Base-by-base conservation (phyloP, 2,797 vertebrate species). In the Vireo griseus region DNA sequence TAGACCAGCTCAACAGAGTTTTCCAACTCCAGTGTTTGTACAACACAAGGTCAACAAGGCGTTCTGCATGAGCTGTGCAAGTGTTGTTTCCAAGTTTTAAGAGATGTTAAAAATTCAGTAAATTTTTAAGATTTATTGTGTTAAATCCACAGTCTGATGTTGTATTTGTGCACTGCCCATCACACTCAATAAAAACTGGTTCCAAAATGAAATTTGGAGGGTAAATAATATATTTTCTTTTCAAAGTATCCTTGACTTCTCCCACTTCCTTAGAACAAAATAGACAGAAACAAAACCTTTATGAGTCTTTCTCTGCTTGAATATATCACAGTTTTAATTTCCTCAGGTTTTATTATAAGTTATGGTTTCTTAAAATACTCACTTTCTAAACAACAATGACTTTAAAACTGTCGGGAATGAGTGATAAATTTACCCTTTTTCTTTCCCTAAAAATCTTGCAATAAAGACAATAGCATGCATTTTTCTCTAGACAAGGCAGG, bases 31-130 rank as follows among this genome's bases (percentile, higher is more conserved):
- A 95, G 63, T 94, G 66, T 94, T 97, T 95, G 66, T 57, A 78
- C 54, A 93, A 91, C 88, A 66, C 81, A 94, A 94, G 93, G 91
- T 94, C 96, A 96, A 90, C 65, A 71, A 87, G 22, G 8, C 9
- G 1, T 95, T 93, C 94, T 85, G 67, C 67, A 65, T 51, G 67
- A 94, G 74, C 61, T 54, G 52, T 66, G 80, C 57, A 91, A 92
- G 84, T 33, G 45, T 33, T 66, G 8, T 24, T 87, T 79, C 75
- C 67, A 93, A 74, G 42, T 85, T 67, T 80, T 82, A 91, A 91
- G 68, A 88, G 68, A 87, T 65, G 68, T 47, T 74, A 83, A 95
- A 95, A 92, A 95, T 75, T 91, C 31, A 24, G 50, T 54, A 88
- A 62, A 54, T 68, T 80, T 95, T 92, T 33, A 78, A 55, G 88